Evolutionary conservation across 2,888 invertebrate genomes (phyloP), one percentile per base, ranked within the genome.

Genomic region (Diploptera punctata): DNA sequence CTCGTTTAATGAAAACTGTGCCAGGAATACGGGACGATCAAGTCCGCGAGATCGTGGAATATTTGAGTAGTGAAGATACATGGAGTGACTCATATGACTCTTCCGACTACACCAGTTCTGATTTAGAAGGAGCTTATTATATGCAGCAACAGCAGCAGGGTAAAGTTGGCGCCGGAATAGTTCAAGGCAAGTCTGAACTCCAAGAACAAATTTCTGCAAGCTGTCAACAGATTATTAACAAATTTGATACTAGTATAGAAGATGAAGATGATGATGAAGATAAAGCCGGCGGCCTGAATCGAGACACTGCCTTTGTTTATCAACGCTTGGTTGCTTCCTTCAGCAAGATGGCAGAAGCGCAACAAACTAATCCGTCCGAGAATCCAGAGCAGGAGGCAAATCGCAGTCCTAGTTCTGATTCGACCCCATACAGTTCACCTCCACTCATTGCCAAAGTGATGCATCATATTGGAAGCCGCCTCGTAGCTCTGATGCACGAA

Each of bases 61-160:
- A 96, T 81, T 84, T 96, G 75, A 95, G 95, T 77, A 94, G 94
- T 77, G 96, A 96, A 80, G 96, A 96, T 79, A 94, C 95, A 3
- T 95, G 95, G 94, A 95, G 95, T 76, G 96, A 96, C 82, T 95
- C 95, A 0, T 95, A 95, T 80, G 96, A 96, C 81, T 95, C 95
- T 2, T 95, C 95, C 0, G 95, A 96, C 81, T 95, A 95, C 79
- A 95, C 95, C 1, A 94, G 94, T 76, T 94, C 94, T 0, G 95
- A 96, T 81, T 84, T 94, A 68, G 95, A 94, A 79, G 75, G 73
- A 24, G 92, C 90, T 0, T 49, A 57, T 44, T 74, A 72, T 57
- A 54, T 62, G 31, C 70, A 71, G 65, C 54, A 54, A 26, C n/a
- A n/a, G n/a, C 61, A 61, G 19, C 62, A 62, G 9, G 49, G 67